Base-by-base conservation (phyloP, 2,888 invertebrate genomes). In the Microchrysa polita region DNA sequence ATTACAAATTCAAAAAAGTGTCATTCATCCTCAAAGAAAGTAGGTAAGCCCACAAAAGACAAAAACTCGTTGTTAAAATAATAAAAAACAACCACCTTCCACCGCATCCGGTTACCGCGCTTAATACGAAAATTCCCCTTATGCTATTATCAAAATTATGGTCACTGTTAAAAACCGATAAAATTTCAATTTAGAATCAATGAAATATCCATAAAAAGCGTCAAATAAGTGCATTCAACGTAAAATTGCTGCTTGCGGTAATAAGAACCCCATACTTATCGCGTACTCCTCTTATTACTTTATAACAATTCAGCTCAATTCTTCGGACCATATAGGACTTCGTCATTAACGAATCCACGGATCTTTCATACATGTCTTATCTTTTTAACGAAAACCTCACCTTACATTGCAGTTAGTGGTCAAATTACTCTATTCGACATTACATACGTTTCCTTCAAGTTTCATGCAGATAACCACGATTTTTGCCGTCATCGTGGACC, bases 331-430 rank as follows among this genome's bases (percentile, higher is more conserved):
- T n/a, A n/a, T n/a, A 55, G 48, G 48, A 5, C 18, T 55, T 16
- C 20, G 18, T 55, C 22, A 20, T 55, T 55, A 55, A n/a, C 22
- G 18, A 18, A 55, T 20, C 55, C 55, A 16, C 22, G 55, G 16
- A 55, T 2, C 16, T n/a, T 20, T 55, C 55, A 20, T 18, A 20
- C 5, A 5, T 55, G 10, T 20, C 20, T 10, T 55, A 16, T 34
- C n/a, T n/a, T n/a, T n/a, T n/a, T n/a, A n/a, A n/a, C 55, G 55
- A 55, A 61, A 61, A 40, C 61, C 40, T 61, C 61, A 61, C 40
- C 10, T 65, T 34, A 34, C 27, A 34, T 34, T n/a, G n/a, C 65
- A 48, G 12, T 65, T 65, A 48, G 48, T 65, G 65, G 65, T 65
- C 65, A 65, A 48, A 48, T 65, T 48, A 65, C 23, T 22, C 65